A percentile compares a stretch with the other conserved stretches of the same genome.
Conservation (phyloP, 2,888 invertebrate genomes). For the Lampropteryx suffumata region DNA sequence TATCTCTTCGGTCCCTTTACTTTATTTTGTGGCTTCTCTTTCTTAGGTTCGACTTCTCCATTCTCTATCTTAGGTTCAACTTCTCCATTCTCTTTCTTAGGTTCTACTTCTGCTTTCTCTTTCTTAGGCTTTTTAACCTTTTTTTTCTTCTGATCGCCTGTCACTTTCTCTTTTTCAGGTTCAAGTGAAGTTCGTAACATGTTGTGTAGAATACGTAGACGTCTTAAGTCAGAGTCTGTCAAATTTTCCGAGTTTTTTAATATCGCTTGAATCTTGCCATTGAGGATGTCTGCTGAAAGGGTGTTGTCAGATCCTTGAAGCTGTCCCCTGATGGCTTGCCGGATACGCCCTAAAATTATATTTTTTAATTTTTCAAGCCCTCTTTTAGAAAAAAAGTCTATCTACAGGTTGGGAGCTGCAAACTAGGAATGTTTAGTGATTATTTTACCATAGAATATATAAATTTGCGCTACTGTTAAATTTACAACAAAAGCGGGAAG, state of each 20-base stretch:
- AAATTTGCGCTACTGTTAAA: no score
- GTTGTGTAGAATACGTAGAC: constrained; percentile 66
- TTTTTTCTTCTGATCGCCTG: constrained; percentile 26
- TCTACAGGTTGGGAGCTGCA: no score
- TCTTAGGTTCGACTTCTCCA: constrained; percentile 32
- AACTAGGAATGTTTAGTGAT: no score
- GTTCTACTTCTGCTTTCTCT: constrained; percentile 10
- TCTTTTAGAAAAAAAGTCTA: no score
- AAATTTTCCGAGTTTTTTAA: constrained; percentile 44
- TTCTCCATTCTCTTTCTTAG: constrained; percentile 12
- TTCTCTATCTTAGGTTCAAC: no score
- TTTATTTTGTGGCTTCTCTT: constrained; percentile 34
- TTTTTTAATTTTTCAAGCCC: no score
- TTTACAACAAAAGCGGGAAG: no score
- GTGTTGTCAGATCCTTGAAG: constrained; percentile 46
- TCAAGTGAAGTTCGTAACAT: constrained; percentile 54
- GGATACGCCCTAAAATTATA: constrained; percentile 60
- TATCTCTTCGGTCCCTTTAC: constrained; percentile 69
- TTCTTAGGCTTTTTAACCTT: constrained; percentile 19
- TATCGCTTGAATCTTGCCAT: constrained; percentile 59
- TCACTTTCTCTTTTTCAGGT: constrained; percentile 20
- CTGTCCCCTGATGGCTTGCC: constrained; percentile 55
- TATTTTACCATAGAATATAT: no score
- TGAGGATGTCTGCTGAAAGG: constrained; percentile 55
- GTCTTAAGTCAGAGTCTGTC: constrained; percentile 59